Evolutionary conservation across 2,113 vertebrate genomes (phyloP).

Genomic region (Diadophis punctatus): DNA sequence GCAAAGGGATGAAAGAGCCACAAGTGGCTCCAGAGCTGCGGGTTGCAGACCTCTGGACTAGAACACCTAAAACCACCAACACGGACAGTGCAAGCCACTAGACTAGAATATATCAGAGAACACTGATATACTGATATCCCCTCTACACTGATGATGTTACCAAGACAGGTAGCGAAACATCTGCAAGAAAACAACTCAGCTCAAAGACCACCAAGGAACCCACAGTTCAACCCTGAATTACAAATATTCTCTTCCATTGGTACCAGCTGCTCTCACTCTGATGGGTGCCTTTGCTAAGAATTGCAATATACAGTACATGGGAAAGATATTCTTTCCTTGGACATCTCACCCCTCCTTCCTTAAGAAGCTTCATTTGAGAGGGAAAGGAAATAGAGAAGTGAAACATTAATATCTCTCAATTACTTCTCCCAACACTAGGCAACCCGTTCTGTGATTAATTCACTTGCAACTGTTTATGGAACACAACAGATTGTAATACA

Average conservation of each 20-base stretch:
- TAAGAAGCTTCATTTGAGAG: neutral
- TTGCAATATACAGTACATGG: no score
- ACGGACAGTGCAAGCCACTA: no score
- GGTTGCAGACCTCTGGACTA: no score
- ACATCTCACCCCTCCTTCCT: neutral
- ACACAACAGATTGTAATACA: neutral
- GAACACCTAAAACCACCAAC: neutral
- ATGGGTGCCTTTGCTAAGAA: neutral
- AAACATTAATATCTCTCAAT: constrained; percentile 1
- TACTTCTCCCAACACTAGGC: constrained; percentile 21
- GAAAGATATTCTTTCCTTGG: neutral
- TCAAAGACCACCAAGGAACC: neutral
- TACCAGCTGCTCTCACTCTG: neutral
- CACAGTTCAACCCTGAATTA: neutral
- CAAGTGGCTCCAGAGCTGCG: no score
- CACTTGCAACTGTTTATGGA: neutral
- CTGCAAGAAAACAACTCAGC: neutral
- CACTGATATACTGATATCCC: no score
- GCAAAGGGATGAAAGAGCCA: no score
- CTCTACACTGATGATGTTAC: neutral
- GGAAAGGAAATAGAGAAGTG: neutral
- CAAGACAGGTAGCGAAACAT: neutral
- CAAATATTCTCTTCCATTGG: neutral
- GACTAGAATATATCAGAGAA: no score
- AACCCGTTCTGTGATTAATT: neutral